Evolutionary conservation across 1,140 invertebrate species (phyloP), one percentile per base, ranked within the genome.

Genomic region (Eupeodes corollae): DNA sequence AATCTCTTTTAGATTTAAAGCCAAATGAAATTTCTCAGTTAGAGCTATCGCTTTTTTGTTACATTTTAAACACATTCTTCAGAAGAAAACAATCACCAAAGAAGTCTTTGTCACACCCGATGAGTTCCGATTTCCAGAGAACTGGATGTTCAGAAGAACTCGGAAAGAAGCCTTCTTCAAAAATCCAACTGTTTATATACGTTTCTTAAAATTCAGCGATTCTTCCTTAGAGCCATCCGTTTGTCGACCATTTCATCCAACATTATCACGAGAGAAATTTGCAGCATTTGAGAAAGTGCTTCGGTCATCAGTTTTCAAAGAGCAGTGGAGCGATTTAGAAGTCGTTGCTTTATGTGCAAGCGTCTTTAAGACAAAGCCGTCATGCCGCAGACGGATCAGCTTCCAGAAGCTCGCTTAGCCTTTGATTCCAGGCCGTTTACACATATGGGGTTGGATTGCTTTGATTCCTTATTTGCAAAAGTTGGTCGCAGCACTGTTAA

Each of bases 401-500:
- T 57, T 12, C 55, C 53, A 5, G 34, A 35, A 0, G 52, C 49
- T 2, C 32, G 60, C 15, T 16, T 63, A 9, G 46, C 55, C 6
- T 46, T 53, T 30, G 11, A 47, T 19, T 6, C 48, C 6, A 37
- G 53, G 6, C 52, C 61, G 0, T 63, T 59, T 33, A 53, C 38
- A n/a, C 16, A 40, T 40, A 16, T 15, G 10, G 39, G 39, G 9
- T n/a, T 9, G 8, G 39, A 40, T 16, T 9, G 55, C 46, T 66
- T 64, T 44, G 64, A 60, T 2, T 61, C 64, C 0, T 39, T 65
- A 16, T 11, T 46, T 13, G 50, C 64, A 1, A 59, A 44, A 0
- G 45, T 62, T 1, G 56, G 56, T 12, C 41, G 58, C 6, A 35
- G 53, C 6, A n/a, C n/a, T n/a, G n/a, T n/a, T n/a, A n/a, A n/a